Percentiles rank a stretch among this genome's conserved stretches.
phyloP scores from a whole-genome alignment of 1,140 invertebrate genomes.

The Ridgeia piscesae region DNA sequence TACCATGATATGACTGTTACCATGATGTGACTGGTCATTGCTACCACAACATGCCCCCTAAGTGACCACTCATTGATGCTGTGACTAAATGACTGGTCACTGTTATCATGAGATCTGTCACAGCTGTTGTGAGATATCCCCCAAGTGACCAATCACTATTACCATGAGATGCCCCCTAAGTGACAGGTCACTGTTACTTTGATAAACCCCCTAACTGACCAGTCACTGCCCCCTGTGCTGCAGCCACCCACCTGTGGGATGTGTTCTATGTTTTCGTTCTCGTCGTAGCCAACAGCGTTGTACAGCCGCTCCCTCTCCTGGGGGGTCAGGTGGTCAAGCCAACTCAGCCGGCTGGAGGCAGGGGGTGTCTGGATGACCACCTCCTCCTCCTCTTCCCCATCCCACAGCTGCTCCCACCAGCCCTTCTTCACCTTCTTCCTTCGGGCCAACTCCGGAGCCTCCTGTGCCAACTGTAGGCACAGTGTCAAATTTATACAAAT shows the following conservation, averaged over 20 bases:
- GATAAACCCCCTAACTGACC: too few species aligned
- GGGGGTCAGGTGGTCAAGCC: slow-evolving; percentile 69
- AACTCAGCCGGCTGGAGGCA: slow-evolving; percentile 32
- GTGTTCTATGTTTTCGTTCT: slow-evolving; percentile 45
- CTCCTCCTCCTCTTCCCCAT: slow-evolving; percentile 38
- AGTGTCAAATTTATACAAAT: too few species aligned
- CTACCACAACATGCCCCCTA: too few species aligned
- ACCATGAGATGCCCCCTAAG: too few species aligned
- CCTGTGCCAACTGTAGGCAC: slow-evolving; percentile 59
- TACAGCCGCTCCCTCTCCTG: slow-evolving; percentile 69
- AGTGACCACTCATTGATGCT: too few species aligned
- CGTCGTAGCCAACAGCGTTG: slow-evolving; percentile 64
- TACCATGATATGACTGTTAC: too few species aligned
- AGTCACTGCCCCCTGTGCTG: background rate
- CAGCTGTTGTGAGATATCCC: too few species aligned
- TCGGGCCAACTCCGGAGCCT: slow-evolving; percentile 60
- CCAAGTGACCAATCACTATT: too few species aligned
- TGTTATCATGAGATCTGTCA: too few species aligned
- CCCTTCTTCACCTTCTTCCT: slow-evolving; percentile 34
- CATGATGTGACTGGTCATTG: too few species aligned
- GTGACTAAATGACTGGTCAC: too few species aligned
- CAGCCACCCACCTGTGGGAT: slow-evolving; percentile 34
- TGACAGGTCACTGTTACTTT: too few species aligned
- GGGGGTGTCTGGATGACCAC: slow-evolving; percentile 5
- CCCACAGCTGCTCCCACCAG: slow-evolving; percentile 39